Evolutionary conservation across 2,113 vertebrate species (phyloP), one percentile per base, ranked within the genome.

Genomic region (Gnathonemus echidnorhynchus): DNA sequence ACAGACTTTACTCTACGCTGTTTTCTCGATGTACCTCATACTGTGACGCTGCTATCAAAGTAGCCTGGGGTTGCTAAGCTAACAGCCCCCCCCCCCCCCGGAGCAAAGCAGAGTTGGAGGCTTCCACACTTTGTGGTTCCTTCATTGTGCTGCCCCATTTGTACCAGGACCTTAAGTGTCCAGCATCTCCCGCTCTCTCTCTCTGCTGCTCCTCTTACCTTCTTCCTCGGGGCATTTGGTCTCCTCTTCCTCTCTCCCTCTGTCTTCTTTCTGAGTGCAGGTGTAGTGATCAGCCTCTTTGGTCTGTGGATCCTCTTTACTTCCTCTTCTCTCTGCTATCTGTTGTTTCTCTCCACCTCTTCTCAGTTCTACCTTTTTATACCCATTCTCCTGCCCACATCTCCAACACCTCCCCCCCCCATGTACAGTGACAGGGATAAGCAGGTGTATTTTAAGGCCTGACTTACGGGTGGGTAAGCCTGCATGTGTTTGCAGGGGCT

Each of bases 361-460:
- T 42, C 35, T 50, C 87, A 13, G 27, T 84, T 66, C 8, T 52
- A 13, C 24, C n/a, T 58, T 92, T 92, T 92, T 91, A 91, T 93
- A 91, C 92, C 45, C 48, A 7, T 70, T 49, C 9, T 3, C 56
- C 70, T 91, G 19, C 50, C 27, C 46, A 53, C 87, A 17, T 74
- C 62, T n/a, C 31, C n/a, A 70, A 49, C 77, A 7, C 31, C 9
- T 48, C 11, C 8, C 3, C 31, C 24, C 21, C 48, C 19, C n/a
- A 62, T 62, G 8, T 42, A 50, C 89, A 89, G 84, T 91, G 92
- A 90, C 85, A 91, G 74, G 74, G 50, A 35, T 31, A 39, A 42
- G 70, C n/a, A 53, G 77, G 87, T 90, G 88, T 93, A 91, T 92
- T 92, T 91, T 89, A 90, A 89, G 91, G 5, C 13, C 56, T 17